Evolutionary conservation across 2,113 vertebrate genomes (phyloP), one percentile per base, ranked within the genome.

Genomic region (Anser brachyrhynchus): DNA sequence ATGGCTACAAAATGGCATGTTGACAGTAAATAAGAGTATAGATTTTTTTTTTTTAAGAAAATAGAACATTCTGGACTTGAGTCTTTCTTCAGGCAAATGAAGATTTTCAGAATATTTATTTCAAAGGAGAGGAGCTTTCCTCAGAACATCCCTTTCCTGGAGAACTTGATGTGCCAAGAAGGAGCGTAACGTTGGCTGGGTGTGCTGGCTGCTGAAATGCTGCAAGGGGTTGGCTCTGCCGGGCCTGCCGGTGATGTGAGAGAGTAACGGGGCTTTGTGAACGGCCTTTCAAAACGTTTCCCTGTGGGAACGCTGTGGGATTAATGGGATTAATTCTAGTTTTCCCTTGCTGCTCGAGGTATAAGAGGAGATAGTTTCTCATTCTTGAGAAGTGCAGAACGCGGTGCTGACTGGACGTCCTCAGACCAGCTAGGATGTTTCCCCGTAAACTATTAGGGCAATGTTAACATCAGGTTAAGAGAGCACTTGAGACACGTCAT

Each of bases 381-480:
- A 13, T 87, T 82, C 61, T 77, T 89, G 67, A 84, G 66, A 69
- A 62, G 20, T 66, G 58, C 44, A 57, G 93, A 87, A 11, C 37
- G 26, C 43, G 28, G n/a, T 79, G 54, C 79, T 65, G 39, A 20
- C 25, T 90, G 52, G 52, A 86, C 75, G 52, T 86, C 79, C 65
- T 92, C n/a, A 85, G 71, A 31, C 52, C 16, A 10, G 81, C 26
- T 70, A 71, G 46, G 46, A 37, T 11, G 2, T 88, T 95, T 71
- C 87, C 12, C 23, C 25, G 5, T 74, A 37, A 76, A 20, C 39
- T 80, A 9, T 55, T 80, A 29, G 41, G 44, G 52, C 59, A 75
- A 78, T 44, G 35, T 84, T 93, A 69, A 94, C 44, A 87, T 78
- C 86, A 92, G 77, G 70, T 94, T 78, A 91, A 94, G 89, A 96